phyloP scores from a whole-genome alignment of 30 jellyfish, hydroid and myxozoan species.

The Pelagia noctiluca region DNA sequence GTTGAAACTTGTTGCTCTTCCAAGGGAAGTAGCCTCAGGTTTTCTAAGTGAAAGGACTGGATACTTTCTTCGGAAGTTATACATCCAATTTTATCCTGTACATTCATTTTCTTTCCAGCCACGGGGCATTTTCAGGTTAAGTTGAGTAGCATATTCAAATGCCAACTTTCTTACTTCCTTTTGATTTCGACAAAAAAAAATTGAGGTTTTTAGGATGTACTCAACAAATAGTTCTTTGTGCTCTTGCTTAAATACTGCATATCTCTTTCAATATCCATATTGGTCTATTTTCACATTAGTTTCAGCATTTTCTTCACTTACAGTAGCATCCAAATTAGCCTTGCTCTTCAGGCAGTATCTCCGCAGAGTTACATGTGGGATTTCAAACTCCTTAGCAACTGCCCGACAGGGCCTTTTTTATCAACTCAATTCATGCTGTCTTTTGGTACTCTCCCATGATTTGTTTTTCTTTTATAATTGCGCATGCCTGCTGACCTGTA shows the following conservation, averaged over 20 bases:
- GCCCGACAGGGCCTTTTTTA: slow-evolving; percentile 31
- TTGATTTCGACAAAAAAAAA: slow-evolving; percentile 25
- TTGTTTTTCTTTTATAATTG: too few relatives aligned
- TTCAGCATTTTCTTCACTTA: too few relatives aligned
- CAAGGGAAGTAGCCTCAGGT: slow-evolving; percentile 49
- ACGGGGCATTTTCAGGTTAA: slow-evolving; percentile 21
- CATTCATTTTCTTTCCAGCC: slow-evolving; percentile 31
- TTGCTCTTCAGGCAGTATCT: slow-evolving; percentile 32
- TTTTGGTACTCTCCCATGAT: too few relatives aligned
- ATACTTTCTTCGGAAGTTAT: too few relatives aligned
- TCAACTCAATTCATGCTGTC: slow-evolving; percentile 36
- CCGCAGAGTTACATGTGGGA: slow-evolving; percentile 39
- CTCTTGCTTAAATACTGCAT: slow-evolving; percentile 32
- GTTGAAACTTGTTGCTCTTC: slow-evolving; percentile 68
- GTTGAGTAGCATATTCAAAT: slow-evolving; percentile 35
- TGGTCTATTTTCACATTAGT: slow-evolving; percentile 2
- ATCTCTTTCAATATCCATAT: slow-evolving; percentile 21
- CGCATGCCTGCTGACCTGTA: too few relatives aligned
- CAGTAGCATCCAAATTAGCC: too few relatives aligned
- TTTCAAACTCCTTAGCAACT: slow-evolving; percentile 41
- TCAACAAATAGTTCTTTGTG: slow-evolving; percentile 34
- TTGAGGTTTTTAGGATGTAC: too few relatives aligned
- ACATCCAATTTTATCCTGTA: too few relatives aligned
- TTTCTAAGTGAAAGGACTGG: slow-evolving; percentile 33
- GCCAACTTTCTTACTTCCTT: slow-evolving; percentile 46